Conservation (phyloP, 2,797 vertebrate genomes). For the Onychomys leucogaster region DNA sequence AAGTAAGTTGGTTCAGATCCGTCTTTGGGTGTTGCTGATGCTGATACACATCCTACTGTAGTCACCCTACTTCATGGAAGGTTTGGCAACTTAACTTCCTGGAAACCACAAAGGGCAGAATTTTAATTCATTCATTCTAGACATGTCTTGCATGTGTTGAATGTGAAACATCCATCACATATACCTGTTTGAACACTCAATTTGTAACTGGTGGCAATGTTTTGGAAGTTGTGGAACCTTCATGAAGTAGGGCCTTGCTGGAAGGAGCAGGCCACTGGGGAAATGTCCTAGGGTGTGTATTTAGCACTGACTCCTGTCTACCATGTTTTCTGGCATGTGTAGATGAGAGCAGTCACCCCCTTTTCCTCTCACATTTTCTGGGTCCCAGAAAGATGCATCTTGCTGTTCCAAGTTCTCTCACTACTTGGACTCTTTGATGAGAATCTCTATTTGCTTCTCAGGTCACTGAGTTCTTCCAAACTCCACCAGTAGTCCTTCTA, state of each 20-base stretch:
- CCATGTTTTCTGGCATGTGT: background rate
- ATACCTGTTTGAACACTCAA: background rate
- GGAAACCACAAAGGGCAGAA: background rate
- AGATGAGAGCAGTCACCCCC: background rate
- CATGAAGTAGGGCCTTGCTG: background rate
- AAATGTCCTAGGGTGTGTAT: background rate
- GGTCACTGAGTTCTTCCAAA: background rate
- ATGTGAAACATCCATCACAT: background rate
- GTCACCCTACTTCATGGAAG: background rate
- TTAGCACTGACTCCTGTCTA: background rate
- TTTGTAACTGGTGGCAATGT: background rate
- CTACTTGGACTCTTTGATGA: background rate
- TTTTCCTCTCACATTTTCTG: background rate
- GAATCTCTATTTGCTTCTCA: background rate
- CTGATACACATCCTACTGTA: rapidly evolving
- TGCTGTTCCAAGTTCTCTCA: background rate
- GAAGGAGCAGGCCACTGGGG: background rate
- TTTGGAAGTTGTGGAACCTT: background rate
- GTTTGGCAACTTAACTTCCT: background rate
- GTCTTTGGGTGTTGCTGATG: background rate
- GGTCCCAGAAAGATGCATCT: background rate
- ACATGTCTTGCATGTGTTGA: background rate
- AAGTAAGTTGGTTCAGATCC: background rate
- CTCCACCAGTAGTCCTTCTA: background rate
- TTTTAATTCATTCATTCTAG: background rate